phyloP scores from a whole-genome alignment of 2,888 invertebrate species.

The Drosophila ezoana region DNA sequence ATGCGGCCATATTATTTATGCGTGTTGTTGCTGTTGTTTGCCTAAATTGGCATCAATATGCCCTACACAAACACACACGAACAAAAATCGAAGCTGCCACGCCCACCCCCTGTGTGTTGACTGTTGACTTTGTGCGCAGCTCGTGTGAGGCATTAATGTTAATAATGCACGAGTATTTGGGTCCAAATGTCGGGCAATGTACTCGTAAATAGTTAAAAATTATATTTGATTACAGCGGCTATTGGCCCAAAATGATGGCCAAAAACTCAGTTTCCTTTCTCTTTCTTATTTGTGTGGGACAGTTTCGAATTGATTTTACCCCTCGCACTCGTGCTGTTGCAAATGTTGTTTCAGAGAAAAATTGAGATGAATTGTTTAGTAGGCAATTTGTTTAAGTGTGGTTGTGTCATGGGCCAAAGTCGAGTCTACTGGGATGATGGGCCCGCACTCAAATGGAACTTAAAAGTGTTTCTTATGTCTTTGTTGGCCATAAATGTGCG shows the following conservation, averaged over 20 bases:
- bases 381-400: slow-evolving; percentile 73
- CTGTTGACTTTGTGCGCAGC: slow-evolving; percentile 39
- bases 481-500: slow-evolving; percentile 51
- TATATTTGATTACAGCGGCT: slow-evolving; percentile 71
- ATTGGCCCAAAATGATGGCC: slow-evolving; percentile 37
- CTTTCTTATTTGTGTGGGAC: slow-evolving; percentile 19
- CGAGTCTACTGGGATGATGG: slow-evolving; percentile 25
- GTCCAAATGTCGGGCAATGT: slow-evolving; percentile 63
- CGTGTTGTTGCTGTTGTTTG: slow-evolving; percentile 43
- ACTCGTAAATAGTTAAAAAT: slow-evolving; percentile 80
- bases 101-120: slow-evolving; percentile 14
- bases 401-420: slow-evolving; percentile 22
- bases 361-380: slow-evolving; percentile 76
- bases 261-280: not conserved
- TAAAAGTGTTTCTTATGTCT: slow-evolving; percentile 60
- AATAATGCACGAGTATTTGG: slow-evolving; percentile 63
- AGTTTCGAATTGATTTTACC: slow-evolving; percentile 64
- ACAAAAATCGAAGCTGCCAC: slow-evolving; percentile 29
- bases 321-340: slow-evolving; percentile 4
- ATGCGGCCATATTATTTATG: slow-evolving; percentile 68
- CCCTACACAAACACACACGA: slow-evolving; percentile 34
- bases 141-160: slow-evolving; percentile 72
- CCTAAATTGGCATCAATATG: slow-evolving; percentile 62
- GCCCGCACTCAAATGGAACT: slow-evolving; percentile 31
- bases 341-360: slow-evolving; percentile 43